phyloP scores from a whole-genome alignment of 2,797 vertebrate species.

The Acestrorhynchus altus region DNA sequence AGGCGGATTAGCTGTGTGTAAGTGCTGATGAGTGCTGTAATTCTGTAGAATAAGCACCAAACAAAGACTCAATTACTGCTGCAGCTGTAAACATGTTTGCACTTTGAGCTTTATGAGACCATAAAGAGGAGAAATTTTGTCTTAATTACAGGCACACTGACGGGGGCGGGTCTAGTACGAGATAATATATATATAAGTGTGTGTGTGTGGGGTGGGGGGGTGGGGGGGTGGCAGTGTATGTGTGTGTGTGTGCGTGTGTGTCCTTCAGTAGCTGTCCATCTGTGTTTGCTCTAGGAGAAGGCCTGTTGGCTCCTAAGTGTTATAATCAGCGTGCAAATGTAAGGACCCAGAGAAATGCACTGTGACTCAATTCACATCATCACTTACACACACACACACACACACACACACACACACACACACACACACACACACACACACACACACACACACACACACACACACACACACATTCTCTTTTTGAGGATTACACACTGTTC shows the following conservation, averaged over 20 bases:
- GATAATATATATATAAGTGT: slow-evolving; percentile 10
- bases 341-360: slow-evolving; percentile 20
- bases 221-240: too few relatives aligned
- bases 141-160: slow-evolving; percentile 56
- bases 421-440: slow-evolving; percentile 38
- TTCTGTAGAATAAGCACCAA: slow-evolving; percentile 75
- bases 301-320: slow-evolving; percentile 45
- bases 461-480: slow-evolving; percentile 22
- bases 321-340: slow-evolving; percentile 53
- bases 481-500: slow-evolving; percentile 38
- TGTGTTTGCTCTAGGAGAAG: slow-evolving; percentile 58
- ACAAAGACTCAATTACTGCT: slow-evolving; percentile 76
- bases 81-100: slow-evolving; percentile 77
- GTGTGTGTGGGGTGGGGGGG: slow-evolving; percentile 39
- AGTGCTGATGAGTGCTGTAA: slow-evolving; percentile 75
- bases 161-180: not conserved
- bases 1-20: slow-evolving; percentile 77
- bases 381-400: slow-evolving; percentile 34
- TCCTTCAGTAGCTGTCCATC: slow-evolving; percentile 53
- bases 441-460: slow-evolving; percentile 20
- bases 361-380: slow-evolving; percentile 18
- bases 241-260: slow-evolving; percentile 44
- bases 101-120: slow-evolving; percentile 82
- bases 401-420: slow-evolving; percentile 10
- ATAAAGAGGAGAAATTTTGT: slow-evolving; percentile 74